Evolutionary conservation across 2,113 vertebrate species (phyloP).

Genomic region (Corapipo altera): DNA sequence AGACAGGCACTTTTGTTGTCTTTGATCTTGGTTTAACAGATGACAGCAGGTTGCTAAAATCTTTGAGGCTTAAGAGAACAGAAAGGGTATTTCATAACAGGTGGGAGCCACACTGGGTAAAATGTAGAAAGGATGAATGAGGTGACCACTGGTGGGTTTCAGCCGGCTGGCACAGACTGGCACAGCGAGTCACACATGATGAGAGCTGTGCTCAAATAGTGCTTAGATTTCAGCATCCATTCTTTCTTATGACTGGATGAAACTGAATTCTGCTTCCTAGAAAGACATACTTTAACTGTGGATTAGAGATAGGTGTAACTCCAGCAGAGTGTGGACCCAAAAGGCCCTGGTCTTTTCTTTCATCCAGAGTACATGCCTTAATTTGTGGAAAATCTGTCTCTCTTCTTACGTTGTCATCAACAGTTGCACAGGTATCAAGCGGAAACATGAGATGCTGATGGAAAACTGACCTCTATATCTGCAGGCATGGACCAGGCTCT

Average conservation of each 20-base stretch:
- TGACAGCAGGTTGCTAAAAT: slow-evolving; percentile 8
- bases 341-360: neutral
- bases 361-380: neutral
- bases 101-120: neutral
- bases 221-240: neutral
- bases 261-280: neutral
- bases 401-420: neutral
- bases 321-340: neutral
- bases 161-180: neutral
- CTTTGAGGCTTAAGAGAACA: neutral
- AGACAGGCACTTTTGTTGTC: neutral
- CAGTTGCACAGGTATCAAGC: neutral
- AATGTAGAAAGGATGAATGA: neutral
- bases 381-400: neutral
- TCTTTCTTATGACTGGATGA: neutral
- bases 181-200: accelerated
- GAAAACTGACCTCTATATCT: neutral
- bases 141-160: neutral
- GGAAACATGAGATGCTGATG: neutral
- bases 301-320: neutral
- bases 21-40: slow-evolving; percentile 34
- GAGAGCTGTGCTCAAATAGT: neutral
- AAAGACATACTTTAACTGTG: neutral
- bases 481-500: neutral
- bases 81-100: neutral